Conservation (phyloP, 30 jellyfish, hydroid and myxozoan species). For the Morbakka virulenta region DNA sequence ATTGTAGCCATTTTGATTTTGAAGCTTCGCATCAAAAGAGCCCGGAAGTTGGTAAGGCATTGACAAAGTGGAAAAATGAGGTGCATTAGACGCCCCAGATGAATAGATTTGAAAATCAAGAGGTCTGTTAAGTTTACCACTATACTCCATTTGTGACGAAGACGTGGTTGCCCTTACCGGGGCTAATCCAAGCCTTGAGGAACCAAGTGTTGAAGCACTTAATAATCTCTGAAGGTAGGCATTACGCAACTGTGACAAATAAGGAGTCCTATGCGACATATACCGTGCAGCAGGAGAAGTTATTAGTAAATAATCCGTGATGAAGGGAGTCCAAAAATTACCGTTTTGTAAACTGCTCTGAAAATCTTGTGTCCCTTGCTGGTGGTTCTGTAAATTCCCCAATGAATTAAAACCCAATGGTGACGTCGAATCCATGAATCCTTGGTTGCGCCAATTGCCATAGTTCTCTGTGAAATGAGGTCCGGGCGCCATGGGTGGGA, state of each 20-base stretch:
- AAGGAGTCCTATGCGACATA: not conserved
- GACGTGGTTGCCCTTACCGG: not conserved
- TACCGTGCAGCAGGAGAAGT: not conserved
- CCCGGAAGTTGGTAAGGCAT: not conserved
- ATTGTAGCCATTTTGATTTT: not conserved
- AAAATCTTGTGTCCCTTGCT: too few species aligned
- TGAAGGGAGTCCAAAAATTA: constrained; percentile 5
- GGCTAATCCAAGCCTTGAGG: not conserved
- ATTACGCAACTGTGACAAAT: not conserved
- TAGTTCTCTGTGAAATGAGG: too few species aligned
- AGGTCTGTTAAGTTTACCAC: not conserved
- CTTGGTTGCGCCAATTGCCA: not conserved
- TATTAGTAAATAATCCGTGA: too few species aligned
- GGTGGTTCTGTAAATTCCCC: too few species aligned
- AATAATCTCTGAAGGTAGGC: not conserved
- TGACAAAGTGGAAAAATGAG: not conserved
- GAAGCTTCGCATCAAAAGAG: not conserved
- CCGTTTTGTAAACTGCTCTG: not conserved
- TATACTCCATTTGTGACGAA: not conserved
- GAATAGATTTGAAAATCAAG: not conserved
- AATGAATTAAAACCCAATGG: too few species aligned
- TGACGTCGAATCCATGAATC: not conserved
- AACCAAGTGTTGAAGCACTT: not conserved
- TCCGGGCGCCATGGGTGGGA: too few species aligned
- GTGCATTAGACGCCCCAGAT: not conserved